Conservation (phyloP, 2,113 vertebrate species). For the Naja naja region DNA sequence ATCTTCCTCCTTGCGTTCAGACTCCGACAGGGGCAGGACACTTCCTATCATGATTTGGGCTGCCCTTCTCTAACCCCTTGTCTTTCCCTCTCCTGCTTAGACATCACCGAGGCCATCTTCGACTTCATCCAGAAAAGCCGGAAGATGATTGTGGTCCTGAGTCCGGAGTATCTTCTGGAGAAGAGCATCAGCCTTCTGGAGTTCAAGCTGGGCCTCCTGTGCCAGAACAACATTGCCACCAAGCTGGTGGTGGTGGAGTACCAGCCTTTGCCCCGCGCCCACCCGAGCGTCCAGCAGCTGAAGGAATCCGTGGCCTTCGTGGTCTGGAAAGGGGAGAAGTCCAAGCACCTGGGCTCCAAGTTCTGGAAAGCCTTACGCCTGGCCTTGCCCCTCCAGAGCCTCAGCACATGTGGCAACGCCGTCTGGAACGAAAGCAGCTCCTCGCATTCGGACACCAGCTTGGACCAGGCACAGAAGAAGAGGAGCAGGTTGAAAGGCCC, state of each 20-base stretch:
- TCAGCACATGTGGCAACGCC: constrained; percentile 68
- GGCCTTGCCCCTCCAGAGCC: constrained; percentile 80
- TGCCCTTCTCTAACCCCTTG: not conserved
- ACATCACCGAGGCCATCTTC: constrained; percentile 81
- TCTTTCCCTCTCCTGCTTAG: constrained; percentile 62
- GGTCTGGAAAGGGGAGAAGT: constrained; percentile 81
- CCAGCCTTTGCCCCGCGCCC: constrained; percentile 72
- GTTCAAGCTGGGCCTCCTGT: constrained; percentile 84
- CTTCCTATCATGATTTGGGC: too few relatives aligned
- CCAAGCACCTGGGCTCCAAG: constrained; percentile 72
- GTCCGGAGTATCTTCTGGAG: constrained; percentile 80
- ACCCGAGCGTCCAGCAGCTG: constrained; percentile 77
- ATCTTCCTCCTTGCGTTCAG: too few relatives aligned
- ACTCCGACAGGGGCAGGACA: too few relatives aligned
- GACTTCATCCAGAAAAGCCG: constrained; percentile 87
- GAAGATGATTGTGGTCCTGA: constrained; percentile 84
- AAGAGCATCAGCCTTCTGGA: constrained; percentile 91
- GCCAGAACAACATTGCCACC: constrained; percentile 77
- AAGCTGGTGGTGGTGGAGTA: constrained; percentile 80
- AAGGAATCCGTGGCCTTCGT: constrained; percentile 76
- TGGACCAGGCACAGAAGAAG: constrained; percentile 67
- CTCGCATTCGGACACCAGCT: constrained; percentile 86
- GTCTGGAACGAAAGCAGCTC: constrained; percentile 90
- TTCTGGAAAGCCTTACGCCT: constrained; percentile 88
- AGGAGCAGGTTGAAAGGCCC: constrained; percentile 65